Evolutionary conservation across 2,113 vertebrate species (phyloP).

Genomic region (Melanostigma gelatinosum): DNA sequence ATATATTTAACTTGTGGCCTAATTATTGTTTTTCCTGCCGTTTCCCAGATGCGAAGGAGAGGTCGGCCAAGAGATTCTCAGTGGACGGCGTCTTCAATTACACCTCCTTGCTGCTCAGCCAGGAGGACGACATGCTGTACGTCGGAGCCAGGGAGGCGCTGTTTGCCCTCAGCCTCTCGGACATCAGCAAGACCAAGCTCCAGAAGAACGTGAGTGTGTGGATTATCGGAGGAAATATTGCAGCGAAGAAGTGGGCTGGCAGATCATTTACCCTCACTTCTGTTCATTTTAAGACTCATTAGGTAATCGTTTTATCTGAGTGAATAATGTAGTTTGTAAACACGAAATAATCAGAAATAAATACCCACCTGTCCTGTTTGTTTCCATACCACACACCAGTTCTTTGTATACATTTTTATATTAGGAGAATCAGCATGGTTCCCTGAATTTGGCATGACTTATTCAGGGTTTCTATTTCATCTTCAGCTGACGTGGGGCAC

Average conservation of each 20-base stretch:
- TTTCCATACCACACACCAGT: background rate
- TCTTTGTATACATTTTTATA: background rate
- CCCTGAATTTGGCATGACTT: slow-evolving; percentile 18
- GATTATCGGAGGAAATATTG: background rate
- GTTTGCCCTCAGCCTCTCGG: slow-evolving; percentile 86
- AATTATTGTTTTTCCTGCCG: background rate
- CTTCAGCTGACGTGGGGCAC: slow-evolving; percentile 91
- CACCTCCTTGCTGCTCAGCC: slow-evolving; percentile 90
- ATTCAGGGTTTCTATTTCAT: slow-evolving; percentile 27
- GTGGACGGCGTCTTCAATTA: slow-evolving; percentile 87
- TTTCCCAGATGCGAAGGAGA: slow-evolving; percentile 82
- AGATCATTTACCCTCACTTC: background rate
- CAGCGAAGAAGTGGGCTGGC: background rate
- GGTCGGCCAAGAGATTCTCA: slow-evolving; percentile 85
- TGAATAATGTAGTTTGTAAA: background rate
- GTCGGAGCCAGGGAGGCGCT: slow-evolving; percentile 91
- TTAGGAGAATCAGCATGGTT: background rate
- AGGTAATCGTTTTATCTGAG: background rate
- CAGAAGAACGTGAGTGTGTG: slow-evolving; percentile 81
- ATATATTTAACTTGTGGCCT: background rate
- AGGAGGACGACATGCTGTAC: slow-evolving; percentile 87
- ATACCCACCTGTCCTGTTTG: background rate
- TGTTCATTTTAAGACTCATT: background rate
- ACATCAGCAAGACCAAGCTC: slow-evolving; percentile 81
- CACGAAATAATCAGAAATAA: background rate